These are phyloP conservation scores for Acridotheres tristis DNA, from an alignment of 2,797 vertebrate species.

Conservation along the genomic window DNA sequence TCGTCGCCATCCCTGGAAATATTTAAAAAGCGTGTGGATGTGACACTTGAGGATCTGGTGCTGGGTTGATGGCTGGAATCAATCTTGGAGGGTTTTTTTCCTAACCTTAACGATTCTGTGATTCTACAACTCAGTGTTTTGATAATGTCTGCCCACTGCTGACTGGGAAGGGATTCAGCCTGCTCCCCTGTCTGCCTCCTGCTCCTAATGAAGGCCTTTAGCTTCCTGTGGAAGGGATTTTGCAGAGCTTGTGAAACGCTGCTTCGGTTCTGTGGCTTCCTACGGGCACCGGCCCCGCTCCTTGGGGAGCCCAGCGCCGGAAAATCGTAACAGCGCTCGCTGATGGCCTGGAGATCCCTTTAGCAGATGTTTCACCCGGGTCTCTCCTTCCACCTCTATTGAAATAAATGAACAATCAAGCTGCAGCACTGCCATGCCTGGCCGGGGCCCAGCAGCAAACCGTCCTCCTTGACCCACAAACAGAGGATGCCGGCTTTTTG, in stretches of 20 bases:
- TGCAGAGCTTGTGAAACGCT: not conserved
- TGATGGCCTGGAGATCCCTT: conserved; percentile 45
- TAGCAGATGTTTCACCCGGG: conserved; percentile 41
- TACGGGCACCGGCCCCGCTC: not conserved
- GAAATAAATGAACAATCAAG: not conserved
- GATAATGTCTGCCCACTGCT: not conserved
- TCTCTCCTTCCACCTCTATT: not conserved
- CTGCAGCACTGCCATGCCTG: not conserved
- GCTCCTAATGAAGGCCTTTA: not conserved
- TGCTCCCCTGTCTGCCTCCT: not conserved
- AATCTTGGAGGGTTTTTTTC: not conserved
- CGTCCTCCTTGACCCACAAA: accelerated
- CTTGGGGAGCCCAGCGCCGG: not conserved
- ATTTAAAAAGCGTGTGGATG: not conserved
- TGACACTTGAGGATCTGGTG: not conserved
- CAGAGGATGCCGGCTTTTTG: not conserved
- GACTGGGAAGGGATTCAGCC: not conserved
- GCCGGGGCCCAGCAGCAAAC: accelerated
- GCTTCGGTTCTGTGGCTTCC: not conserved
- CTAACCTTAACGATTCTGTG: not conserved
- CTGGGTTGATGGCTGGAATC: not conserved
- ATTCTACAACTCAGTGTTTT: not conserved
- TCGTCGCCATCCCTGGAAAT: too few relatives aligned
- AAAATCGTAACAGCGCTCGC: not conserved
- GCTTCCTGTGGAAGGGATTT: conserved; percentile 1